Evolutionary conservation across 2,888 invertebrate species (phyloP), one percentile per base, ranked within the genome.

Genomic region (Lymantria monacha): DNA sequence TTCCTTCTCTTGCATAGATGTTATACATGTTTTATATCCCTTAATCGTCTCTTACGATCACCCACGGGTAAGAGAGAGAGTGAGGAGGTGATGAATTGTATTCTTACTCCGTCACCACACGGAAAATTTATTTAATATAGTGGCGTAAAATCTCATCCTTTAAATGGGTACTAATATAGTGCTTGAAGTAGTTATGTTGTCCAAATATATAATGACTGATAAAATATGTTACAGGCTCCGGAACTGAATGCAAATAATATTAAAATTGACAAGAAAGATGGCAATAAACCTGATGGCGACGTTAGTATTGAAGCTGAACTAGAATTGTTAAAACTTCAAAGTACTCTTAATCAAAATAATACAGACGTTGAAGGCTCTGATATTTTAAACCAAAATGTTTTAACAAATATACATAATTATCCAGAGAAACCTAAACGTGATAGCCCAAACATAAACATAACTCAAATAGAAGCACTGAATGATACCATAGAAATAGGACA

Each of bases 351-450:
- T 42, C 49, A 56, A 30, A 81, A 77, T 48, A 72, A 79, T 40
- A 77, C 81, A 9, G 62, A 66, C 53, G 63, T 73, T 40, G 76
- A 76, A 54, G 67, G 63, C 48, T 61, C 73, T 12, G 74, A 75
- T 55, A 69, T 76, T 49, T 61, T 84, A 30, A 81, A 78, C 56
- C 82, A 85, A 51, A 83, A 86, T 59, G 77, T 79, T 44, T 65
- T 87, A 57, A 82, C 76, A 49, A 82, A 83, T 57, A 63, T 79
- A 43, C 70, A 85, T 47, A 74, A 73, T 48, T 74, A 79, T 55
- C 74, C 76, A 11, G 91, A 90, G 37, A 91, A 91, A 75, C 90
- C 89, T 8, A 91, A 91, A 72, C 87, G 91, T 48, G 87, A 91
- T 64, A 90, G 86, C 65, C 76, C 83, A 46, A 66, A 72, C 53